Conservation (phyloP, 2,113 vertebrate genomes). For the Microtus ochrogaster region DNA sequence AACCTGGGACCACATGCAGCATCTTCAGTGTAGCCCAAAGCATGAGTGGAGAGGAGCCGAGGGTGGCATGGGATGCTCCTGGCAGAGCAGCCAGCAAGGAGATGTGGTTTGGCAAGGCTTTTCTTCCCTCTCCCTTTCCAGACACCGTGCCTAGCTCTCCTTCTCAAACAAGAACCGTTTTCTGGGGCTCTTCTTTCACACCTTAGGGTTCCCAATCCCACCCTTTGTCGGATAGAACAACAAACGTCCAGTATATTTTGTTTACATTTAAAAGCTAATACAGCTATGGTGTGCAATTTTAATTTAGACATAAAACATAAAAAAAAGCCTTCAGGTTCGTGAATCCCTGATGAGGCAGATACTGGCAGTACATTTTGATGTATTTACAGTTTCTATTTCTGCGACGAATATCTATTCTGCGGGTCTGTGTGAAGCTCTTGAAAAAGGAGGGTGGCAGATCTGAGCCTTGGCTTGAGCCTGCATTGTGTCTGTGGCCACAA, state of each 20-base stretch:
- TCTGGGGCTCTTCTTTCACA: background rate
- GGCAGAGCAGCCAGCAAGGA: background rate
- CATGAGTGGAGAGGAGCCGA: background rate
- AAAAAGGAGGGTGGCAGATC: conserved; percentile 67
- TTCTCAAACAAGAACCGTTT: background rate
- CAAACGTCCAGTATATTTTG: conserved; percentile 78
- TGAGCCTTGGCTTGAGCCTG: conserved; percentile 60
- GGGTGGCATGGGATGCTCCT: background rate
- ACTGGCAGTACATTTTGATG: conserved; percentile 78
- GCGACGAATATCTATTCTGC: conserved; percentile 69
- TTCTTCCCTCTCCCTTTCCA: background rate
- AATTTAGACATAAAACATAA: conserved; percentile 86
- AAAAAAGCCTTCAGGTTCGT: conserved; percentile 84
- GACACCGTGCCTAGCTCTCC: background rate
- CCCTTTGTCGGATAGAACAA: conserved; percentile 28
- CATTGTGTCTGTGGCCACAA: conserved; percentile 55
- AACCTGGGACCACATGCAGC: conserved; percentile 16
- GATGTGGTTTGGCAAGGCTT: background rate
- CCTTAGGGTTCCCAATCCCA: conserved; percentile 58
- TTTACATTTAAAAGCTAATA: conserved; percentile 84
- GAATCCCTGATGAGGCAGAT: conserved; percentile 85
- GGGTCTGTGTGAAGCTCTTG: conserved; percentile 30
- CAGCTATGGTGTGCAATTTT: conserved; percentile 85
- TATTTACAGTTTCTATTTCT: conserved; percentile 83
- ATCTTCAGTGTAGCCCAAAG: conserved; percentile 12